Evolutionary conservation across 2,113 vertebrate species (phyloP), one percentile per base, ranked within the genome.

Genomic region (Barbus barbus): DNA sequence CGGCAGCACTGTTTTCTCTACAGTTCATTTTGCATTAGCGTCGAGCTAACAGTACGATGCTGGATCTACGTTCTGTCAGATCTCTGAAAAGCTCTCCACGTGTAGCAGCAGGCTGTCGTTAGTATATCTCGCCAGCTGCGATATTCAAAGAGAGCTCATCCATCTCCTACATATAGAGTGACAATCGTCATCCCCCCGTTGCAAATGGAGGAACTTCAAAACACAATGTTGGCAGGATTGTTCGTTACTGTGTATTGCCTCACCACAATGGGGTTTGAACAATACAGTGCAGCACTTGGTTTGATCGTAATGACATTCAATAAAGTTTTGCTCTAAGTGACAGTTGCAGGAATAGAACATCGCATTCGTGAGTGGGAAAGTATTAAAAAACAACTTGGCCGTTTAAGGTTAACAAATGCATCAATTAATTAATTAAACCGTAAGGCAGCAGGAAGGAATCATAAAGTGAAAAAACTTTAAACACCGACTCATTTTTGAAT

Each of bases 21-120:
- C 14, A 74, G n/a, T 44, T 74, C 60, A 65, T 46, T 75, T 71
- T 63, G 41, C 31, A 73, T 86, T 56, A 83, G 69, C 46, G 41
- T 33, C 13, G 41, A 16, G 26, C 26, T 38, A 46, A 80, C 48
- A 56, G 36, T n/a, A 69, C 16, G 26, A 36, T 16, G 14, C 58
- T 38, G 33, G 13, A 75, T 77, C 77, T 20, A 69, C 51, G 5
- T 81, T 58, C 65, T 46, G 51, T 51, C 24, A 53, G 9, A 71
- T 53, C 48, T 82, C 28, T 51, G 56, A 63, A 58, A 3, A 79
- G 58, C 53, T 58, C 41, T 81, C 58, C 9, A 63, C 9, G 36
- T 41, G 51, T 38, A 82, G 48, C 38, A 71, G 83, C 81, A 53
- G 53, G 20, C 79, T 85, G 78, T 51, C 26, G 81, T 81, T 85